Base-by-base conservation (phyloP, 1,140 invertebrate species). In the Eueides isabella region DNA sequence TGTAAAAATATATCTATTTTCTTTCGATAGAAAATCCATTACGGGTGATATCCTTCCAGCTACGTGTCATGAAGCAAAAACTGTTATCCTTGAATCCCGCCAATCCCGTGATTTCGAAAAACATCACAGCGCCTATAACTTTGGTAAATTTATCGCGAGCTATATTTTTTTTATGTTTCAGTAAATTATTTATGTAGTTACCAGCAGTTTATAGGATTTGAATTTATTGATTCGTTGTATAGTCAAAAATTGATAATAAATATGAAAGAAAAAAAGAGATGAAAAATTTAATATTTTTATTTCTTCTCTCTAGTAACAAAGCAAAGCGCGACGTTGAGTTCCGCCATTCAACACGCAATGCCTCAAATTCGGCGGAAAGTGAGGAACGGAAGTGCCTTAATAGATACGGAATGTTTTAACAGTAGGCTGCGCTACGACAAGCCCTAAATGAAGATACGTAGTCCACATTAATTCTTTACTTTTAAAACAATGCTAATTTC, bases 11-110 rank as follows among this genome's bases (percentile, higher is more conserved):
- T n/a, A 61, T 31, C n/a, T 35, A 41, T 48, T 68, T 68, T 35
- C 29, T 48, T 61, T 33, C 55, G n/a, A 14, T 33, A 61, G 67
- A 61, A 68, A 48, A 26, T 64, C 62, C 63, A 72, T 66, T 28
- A 66, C 16, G 31, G 44, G 28, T 44, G 28, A 66, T n/a, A 35
- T 48, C 29, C 14, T 29, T 66, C 19, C 23, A 44, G 41, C 12
- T 66, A 30, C 63, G 64, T 61, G 70, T 16, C 44, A 23, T 55
- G 19, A 30, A 66, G 14, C 41, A 55, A 65, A 28, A 63, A 12
- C 41, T 14, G 14, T 55, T 23, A 35, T 72, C 33, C 44, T 28
- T 29, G 66, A 35, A 68, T 61, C 44, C 11, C n/a, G n/a, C n/a
- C 28, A 63, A 31, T 31, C 61, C 61, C 28, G 48, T 19, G 64